phyloP scores from a whole-genome alignment of 1,140 invertebrate genomes.

The Bombus consobrinus region DNA sequence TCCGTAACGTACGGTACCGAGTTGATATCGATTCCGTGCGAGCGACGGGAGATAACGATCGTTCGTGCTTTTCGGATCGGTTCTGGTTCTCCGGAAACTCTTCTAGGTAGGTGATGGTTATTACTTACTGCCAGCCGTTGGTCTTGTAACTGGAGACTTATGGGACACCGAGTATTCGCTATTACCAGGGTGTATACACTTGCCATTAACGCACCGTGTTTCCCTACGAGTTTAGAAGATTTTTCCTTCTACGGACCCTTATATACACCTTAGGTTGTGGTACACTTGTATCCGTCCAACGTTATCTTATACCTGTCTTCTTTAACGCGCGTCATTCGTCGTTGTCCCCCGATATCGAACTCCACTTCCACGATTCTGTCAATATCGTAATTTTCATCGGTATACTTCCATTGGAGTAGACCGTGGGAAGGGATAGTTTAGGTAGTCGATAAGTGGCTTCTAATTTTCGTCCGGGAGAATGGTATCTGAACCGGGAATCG shows the following conservation, averaged over 20 bases:
- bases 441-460: conserved; percentile 32
- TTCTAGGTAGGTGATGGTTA: conserved; percentile 58
- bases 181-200: conserved; percentile 38
- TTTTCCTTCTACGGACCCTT: background rate
- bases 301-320: conserved; percentile 4
- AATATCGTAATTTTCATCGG: conserved; percentile 36
- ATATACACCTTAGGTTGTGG: background rate
- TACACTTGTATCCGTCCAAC: conserved; percentile 26
- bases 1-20: conserved; percentile 54
- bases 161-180: conserved; percentile 53
- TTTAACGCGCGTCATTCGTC: conserved; percentile 34
- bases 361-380: conserved; percentile 11
- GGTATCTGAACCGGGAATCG: conserved; percentile 36
- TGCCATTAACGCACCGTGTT: conserved; percentile 26
- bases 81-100: conserved; percentile 46
- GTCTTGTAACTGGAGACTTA: conserved; percentile 62
- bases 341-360: background rate
- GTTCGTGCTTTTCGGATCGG: conserved; percentile 44
- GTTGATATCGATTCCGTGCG: conserved; percentile 53
- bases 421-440: conserved; percentile 26
- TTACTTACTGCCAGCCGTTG: conserved; percentile 56
- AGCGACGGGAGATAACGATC: conserved; percentile 62
- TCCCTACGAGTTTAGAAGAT: background rate
- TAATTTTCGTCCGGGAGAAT: conserved; percentile 36
- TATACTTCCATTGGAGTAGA: background rate